Base-by-base conservation (phyloP, 2,888 invertebrate species). In the Panzeria rudis region DNA sequence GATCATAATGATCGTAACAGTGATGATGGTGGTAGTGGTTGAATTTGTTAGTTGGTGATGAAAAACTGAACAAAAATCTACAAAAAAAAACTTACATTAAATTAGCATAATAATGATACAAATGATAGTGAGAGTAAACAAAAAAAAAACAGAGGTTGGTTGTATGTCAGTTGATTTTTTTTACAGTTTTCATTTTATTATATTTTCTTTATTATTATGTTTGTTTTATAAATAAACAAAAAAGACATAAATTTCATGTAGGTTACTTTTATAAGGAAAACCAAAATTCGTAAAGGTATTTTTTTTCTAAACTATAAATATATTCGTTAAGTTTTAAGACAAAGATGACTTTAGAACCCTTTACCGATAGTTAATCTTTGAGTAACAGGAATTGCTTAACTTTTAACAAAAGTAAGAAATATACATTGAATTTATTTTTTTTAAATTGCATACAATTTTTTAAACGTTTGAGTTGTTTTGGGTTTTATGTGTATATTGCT, bases 81-180 rank as follows among this genome's bases (percentile, higher is more conserved):
- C 20, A 50, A 44, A n/a, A 38, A 52, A 68, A 83, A 80, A 64
- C 72, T 77, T 69, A 83, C 73, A 83, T 80, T 80, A 80, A 86
- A 86, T 86, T 83, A 86, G 85, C 83, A 83, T 86, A 86, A 86
- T 83, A 83, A 86, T 86, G 86, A 86, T 81, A 81, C 83, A 81
- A 80, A 86, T 83, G 83, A 83, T 83, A 86, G 83, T 80, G 83
- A 86, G 80, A 86, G 86, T 83, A 62, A 68, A 62, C 66, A 72
- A 76, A 85, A 25, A 29, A 23, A 59, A 17, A 9, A 64, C 64
- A 82, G 75, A 69, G 64, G 64, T 81, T 80, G 71, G 23, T 72
- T 44, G 56, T 47, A 25, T 73, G 77, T 59, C 56, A 71, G 69
- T 41, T 56, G 72, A n/a, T 32, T 61, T 69, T 66, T 66, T 44